Base-by-base conservation (phyloP, 1,140 invertebrate genomes). In the Manduca sexta region DNA sequence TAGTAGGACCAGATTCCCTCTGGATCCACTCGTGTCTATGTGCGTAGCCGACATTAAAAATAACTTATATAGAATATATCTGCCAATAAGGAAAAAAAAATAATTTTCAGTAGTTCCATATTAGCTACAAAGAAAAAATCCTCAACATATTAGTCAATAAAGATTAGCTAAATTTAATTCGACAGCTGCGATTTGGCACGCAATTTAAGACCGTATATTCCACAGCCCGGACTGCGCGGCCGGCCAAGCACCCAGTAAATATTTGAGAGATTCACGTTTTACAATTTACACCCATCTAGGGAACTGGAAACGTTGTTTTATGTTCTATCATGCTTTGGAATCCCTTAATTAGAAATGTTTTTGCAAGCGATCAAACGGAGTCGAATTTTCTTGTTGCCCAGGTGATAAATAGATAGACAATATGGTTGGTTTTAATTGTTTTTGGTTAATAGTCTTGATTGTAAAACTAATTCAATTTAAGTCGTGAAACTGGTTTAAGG, bases 221-320 rank as follows among this genome's bases (percentile, higher is more conserved):
- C 21, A 33, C 35, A 16, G 26, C 8, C 34, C 34, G n/a, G 10
- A n/a, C 34, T 34, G 21, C 53, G 49, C 45, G 69, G 73, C 64
- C 67, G 26, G 66, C 55, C 39, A 62, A 70, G 66, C 60, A 64
- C 58, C 62, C 41, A 49, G 63, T 79, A 77, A 77, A 75, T 77
- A 79, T 76, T 79, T 79, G 67, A 76, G 60, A 57, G 51, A 74
- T 75, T 64, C 66, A 68, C 70, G 69, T 72, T 78, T 70, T 72
- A 74, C 68, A 74, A 74, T 77, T 80, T 72, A 77, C 68, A 69
- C 60, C 57, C 65, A 64, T 68, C 62, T 60, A 45, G 56, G 53
- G 57, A 59, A 63, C 54, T 56, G 44, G 48, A 12, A 56, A 61
- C 52, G 51, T 56, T 60, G 54, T 57, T 69, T 65, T 60, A 60